phyloP scores from a whole-genome alignment of 2,888 invertebrate species.

The Tetheella fluctuosa region DNA sequence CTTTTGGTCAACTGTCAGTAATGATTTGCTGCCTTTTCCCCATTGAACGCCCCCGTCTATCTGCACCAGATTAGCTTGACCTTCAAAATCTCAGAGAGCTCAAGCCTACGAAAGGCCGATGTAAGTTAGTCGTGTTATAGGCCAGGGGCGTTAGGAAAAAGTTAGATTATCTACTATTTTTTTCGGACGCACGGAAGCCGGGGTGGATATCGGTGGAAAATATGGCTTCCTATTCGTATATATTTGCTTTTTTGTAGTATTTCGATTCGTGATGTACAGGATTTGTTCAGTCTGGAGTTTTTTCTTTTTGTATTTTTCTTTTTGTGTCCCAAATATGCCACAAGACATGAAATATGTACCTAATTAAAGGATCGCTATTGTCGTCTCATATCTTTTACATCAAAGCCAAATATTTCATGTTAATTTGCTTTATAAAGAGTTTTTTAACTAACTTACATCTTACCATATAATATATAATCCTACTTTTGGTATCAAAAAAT shows the following conservation, averaged over 20 bases:
- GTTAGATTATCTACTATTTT: slow-evolving; percentile 82
- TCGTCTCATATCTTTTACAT: too few species aligned
- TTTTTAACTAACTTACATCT: not conserved
- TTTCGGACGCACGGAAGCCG: slow-evolving; percentile 75
- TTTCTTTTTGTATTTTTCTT: slow-evolving; percentile 12
- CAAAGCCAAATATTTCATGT: too few species aligned
- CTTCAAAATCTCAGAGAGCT: slow-evolving; percentile 23
- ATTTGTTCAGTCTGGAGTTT: slow-evolving; percentile 18
- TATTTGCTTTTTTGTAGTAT: slow-evolving; percentile 62
- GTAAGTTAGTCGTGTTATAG: slow-evolving; percentile 46
- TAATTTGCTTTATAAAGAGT: not conserved
- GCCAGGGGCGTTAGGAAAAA: slow-evolving; percentile 77
- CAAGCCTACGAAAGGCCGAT: slow-evolving; percentile 32
- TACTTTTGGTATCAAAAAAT: not conserved
- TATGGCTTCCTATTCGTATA: slow-evolving; percentile 82
- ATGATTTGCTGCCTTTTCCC: slow-evolving; percentile 82
- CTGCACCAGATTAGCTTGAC: slow-evolving; percentile 44
- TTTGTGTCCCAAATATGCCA: not conserved
- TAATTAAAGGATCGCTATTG: not conserved
- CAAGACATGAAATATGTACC: not conserved
- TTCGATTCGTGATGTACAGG: slow-evolving; percentile 46
- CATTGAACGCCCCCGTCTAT: slow-evolving; percentile 69
- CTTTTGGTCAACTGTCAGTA: slow-evolving; percentile 84
- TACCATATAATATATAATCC: too few species aligned
- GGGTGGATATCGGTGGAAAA: slow-evolving; percentile 79